A percentile compares a stretch with the other conserved stretches of the same genome.
These are phyloP conservation scores for Poecile montanus DNA, from an alignment of 2,797 vertebrate genomes.

Conservation along the genomic window DNA sequence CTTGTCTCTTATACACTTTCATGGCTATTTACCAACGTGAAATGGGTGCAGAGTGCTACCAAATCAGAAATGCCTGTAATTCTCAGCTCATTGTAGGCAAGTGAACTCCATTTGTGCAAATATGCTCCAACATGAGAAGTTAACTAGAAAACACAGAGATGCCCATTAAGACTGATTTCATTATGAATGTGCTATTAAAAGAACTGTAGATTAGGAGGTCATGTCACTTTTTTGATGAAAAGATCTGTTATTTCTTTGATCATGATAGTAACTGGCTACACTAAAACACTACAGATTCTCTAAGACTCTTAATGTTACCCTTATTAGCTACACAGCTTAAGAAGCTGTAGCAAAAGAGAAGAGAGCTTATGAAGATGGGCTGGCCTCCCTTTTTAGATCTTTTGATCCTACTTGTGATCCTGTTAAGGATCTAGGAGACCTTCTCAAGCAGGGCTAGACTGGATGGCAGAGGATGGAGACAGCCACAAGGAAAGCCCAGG, in stretches of 20 bases:
- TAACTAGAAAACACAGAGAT: slow-evolving; percentile 33
- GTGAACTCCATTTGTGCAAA: slow-evolving; percentile 24
- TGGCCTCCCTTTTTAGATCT: not conserved
- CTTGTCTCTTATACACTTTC: not conserved
- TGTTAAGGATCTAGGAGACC: not conserved
- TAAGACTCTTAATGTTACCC: not conserved
- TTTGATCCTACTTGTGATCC: not conserved
- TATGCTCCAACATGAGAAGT: not conserved
- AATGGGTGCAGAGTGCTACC: not conserved
- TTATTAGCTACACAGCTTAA: not conserved
- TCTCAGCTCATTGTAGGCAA: not conserved
- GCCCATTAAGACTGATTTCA: slow-evolving; percentile 41
- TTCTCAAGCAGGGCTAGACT: not conserved
- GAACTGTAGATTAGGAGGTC: slow-evolving; percentile 33
- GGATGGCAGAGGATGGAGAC: not conserved
- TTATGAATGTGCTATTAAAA: slow-evolving; percentile 19
- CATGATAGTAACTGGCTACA: not conserved
- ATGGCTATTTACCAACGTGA: not conserved
- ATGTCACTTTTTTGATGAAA: slow-evolving; percentile 6
- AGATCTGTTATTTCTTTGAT: slow-evolving; percentile 41
- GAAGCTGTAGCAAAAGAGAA: not conserved
- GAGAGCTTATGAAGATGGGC: not conserved
- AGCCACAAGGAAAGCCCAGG: rapidly evolving
- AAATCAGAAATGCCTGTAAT: not conserved
- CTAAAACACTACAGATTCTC: not conserved